Conservation (phyloP, 2,113 vertebrate species). For the Arenaria interpres region DNA sequence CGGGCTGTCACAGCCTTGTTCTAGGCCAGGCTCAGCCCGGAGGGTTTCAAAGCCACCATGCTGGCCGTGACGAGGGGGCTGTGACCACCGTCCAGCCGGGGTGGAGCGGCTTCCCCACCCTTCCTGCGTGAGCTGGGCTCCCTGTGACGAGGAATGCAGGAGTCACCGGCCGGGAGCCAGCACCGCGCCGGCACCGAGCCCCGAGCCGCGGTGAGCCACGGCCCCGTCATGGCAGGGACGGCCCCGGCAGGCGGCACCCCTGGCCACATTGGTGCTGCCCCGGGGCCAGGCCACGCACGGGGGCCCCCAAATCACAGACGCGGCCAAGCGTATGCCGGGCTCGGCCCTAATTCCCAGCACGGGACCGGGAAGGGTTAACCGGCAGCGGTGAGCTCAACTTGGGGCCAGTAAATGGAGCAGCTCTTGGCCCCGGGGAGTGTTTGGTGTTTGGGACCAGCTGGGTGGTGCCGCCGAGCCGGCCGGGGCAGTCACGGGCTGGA, state of each 20-base stretch:
- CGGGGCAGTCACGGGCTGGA: background rate
- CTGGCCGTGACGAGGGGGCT: background rate
- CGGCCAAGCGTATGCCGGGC: background rate
- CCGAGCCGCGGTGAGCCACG: background rate
- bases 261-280: background rate
- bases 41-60: background rate
- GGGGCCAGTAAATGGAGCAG: constrained; percentile 32
- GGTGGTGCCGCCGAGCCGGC: background rate
- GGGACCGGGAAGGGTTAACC: background rate
- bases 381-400: background rate
- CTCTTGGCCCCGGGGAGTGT: background rate
- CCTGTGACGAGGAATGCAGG: background rate
- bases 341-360: background rate
- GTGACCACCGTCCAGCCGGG: background rate
- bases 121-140: background rate
- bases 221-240: rapidly evolving
- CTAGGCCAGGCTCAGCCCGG: background rate
- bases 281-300: rapidly evolving
- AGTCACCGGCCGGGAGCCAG: background rate
- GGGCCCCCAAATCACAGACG: background rate
- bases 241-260: background rate
- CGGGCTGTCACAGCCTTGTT: background rate
- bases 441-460: background rate
- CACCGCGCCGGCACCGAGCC: background rate
- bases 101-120: background rate